Base-by-base conservation (phyloP, 1,140 invertebrate genomes). In the Drosophila paulistorum region DNA sequence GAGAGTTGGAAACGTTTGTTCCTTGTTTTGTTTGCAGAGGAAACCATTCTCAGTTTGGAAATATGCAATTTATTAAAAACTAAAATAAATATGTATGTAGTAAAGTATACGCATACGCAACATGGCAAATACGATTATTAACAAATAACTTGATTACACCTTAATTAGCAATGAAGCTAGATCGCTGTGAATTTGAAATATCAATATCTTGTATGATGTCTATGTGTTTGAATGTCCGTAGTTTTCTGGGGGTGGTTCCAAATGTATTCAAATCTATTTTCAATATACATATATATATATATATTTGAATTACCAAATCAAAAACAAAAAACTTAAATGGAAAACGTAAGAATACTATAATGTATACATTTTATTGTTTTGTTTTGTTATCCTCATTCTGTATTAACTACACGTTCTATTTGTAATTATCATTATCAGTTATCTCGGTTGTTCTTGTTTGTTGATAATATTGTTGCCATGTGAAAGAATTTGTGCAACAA, bases 91-190 rank as follows among this genome's bases (percentile, higher is more conserved):
- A 85, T 79, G 65, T 81, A 85, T 79, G 65, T 68, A 84, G 68
- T 71, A 82, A 77, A 81, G 74, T 76, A 63, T 51, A 51, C 79
- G 81, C 77, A 79, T 57, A 74, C 70, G 81, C 81, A 51, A 80
- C 81, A 84, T 85, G 81, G 81, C 82, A 77, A 77, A 68, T 82
- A 82, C 71, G 71, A 79, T 85, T 74, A 74, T 86, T 86, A 86
- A 86, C 82, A 86, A 79, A 87, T 87, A 87, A 87, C 81, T 83
- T 84, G 68, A 73, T 80, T 84, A 67, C 48, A 48, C 58, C 69
- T 45, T 66, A 69, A 7, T 65, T 48, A 42, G 35, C 51, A 66
- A 51, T 51, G 45, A 23, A 51, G 45, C 45, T 20, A 51, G 10
- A 51, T 23, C 45, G 55, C 35, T 64, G 42, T 74, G 54, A 45